Percentiles rank a stretch among this genome's conserved stretches.
phyloP scores from a whole-genome alignment of 2,888 invertebrate genomes.

The Parochlus steinenii region DNA sequence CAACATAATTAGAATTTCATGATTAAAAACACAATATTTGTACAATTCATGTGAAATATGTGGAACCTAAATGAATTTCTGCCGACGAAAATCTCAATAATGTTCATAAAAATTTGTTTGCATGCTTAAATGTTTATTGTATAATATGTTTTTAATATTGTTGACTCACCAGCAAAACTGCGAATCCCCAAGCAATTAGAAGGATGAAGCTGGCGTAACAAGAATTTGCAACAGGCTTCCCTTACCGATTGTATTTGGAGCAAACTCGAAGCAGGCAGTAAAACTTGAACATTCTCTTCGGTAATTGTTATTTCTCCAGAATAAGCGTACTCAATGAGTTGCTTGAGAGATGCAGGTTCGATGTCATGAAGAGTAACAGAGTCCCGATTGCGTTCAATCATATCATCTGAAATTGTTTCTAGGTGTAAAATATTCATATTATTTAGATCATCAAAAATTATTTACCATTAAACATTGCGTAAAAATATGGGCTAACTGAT shows the following conservation, averaged over 20 bases:
- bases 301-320: constrained; percentile 52
- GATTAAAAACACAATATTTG: no score
- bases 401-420: constrained; percentile 21
- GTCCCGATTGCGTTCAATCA: constrained; percentile 29
- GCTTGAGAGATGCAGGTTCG: constrained; percentile 45
- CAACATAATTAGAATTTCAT: no score
- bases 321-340: constrained; percentile 58
- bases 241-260: constrained; percentile 51
- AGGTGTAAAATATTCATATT: not conserved
- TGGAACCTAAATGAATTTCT: no score
- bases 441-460: constrained; percentile 11
- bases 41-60: no score
- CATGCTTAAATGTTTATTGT: not conserved
- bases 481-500: constrained; percentile 59
- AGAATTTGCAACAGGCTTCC: constrained; percentile 58
- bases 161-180: constrained; percentile 37
- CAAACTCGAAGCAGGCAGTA: constrained; percentile 56
- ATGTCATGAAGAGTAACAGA: constrained; percentile 29
- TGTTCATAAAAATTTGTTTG: not conserved
- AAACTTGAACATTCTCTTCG: constrained; percentile 48
- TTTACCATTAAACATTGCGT: constrained; percentile 40
- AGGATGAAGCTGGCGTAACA: constrained; percentile 56
- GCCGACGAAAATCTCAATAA: no score
- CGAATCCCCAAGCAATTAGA: constrained; percentile 61
- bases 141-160: constrained; percentile 3